Base-by-base conservation (phyloP, 2,797 vertebrate species). In the Chelon auratus region DNA sequence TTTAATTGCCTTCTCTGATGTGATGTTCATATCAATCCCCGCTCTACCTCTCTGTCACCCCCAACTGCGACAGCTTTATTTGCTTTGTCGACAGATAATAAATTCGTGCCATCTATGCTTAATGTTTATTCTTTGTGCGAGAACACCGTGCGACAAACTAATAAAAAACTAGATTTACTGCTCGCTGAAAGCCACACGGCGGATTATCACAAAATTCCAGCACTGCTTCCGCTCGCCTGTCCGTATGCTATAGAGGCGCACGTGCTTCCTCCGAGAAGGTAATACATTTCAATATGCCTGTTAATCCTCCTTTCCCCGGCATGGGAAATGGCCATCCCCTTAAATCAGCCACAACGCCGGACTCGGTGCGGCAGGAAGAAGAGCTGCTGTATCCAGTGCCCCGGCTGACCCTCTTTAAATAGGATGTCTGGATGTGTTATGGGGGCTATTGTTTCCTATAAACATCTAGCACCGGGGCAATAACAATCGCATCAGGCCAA, bases 391-490 rank as follows among this genome's bases (percentile, higher is more conserved):
- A 93, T 95, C 95, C 95, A 96, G 94, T 95, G 95, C 95, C 94
- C 96, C 93, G 93, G 93, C 95, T 96, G 95, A 96, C 96, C 96
- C 96, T 96, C 96, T 96, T 95, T 94, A 96, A 95, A 96, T 93
- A 96, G 95, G 96, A 97, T 96, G 96, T 96, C 96, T 96, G 95
- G 96, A 96, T 97, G 97, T 97, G 97, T 98, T 98, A 97, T 96
- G 96, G 96, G 96, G 95, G 96, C 96, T 97, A 98, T 97, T 98
- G 97, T 98, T 98, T 98, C 97, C 97, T 97, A 97, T 98, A 97
- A 98, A 98, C 97, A 97, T 97, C 96, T 96, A 96, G 97, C 97
- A 96, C 94, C 93, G 93, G 92, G 95, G 96, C 97, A 97, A 98
- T 98, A 98, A 98, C 97, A 98, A 97, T 96, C 95, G 95, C 97